Evolutionary conservation across 92 coral and sea anemone species (phyloP), one percentile per base, ranked within the genome.

Genomic region (Porites lobata): DNA sequence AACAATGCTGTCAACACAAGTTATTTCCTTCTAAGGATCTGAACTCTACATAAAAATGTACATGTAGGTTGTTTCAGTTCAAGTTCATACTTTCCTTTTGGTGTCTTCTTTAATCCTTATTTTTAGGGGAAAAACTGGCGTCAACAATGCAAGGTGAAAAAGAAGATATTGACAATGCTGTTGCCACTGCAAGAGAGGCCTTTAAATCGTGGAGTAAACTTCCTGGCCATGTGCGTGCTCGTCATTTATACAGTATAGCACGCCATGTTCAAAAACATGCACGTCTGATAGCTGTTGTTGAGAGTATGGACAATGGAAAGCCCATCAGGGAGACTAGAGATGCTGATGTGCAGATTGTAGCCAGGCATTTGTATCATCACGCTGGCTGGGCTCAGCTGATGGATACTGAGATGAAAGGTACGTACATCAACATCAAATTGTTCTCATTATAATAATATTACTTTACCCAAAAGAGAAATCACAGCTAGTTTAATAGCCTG

Each of bases 321-420:
- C 92, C 99, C 52, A 94, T 97, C 79, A 75, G 99, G 71, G 99
- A 97, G 86, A 92, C 98, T 4, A 90, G 99, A 21, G 99, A 97
- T 54, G 93, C 98, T 73, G 99, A 97, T 67, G 79, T 97, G 1
- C 99, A 98, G n/a, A 95, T 92, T 90, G 99, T 97, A 24, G 94
- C 92, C 26, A 80, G 99, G 13, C 99, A 97, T 71, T 77, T 97
- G 70, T 97, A 97, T 89, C 96, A 97, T 70, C 96, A 97, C 87
- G 98, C 99, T 22, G 99, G 99, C 2, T 97, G 99, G 99, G 99
- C 99, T 3, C 97, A 97, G 76, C 86, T 97, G 61, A 95, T 97
- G 99, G 98, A 97, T 20, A 92, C 98, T 1, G 98, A 97, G 82
- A 94, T 97, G 98, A 90, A 85, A 94, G 99, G 98, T 95, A 78